Percentiles rank a stretch among this genome's conserved stretches.
Conservation (phyloP, 2,888 invertebrate species). For the Sinopyrophorus schimmeli region DNA sequence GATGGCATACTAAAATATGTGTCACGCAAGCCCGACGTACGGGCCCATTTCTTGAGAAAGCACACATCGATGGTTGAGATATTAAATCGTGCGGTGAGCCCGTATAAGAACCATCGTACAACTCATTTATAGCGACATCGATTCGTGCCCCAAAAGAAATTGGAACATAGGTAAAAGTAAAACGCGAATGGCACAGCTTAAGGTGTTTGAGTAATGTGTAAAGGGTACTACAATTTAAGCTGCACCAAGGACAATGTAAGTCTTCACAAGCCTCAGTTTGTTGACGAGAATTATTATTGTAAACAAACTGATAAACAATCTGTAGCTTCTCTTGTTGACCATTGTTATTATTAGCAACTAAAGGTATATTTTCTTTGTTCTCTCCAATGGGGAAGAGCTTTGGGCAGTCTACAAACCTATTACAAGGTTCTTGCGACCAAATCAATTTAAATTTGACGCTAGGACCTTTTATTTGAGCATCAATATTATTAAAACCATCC, state of each 20-base stretch:
- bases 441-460: conserved; percentile 81
- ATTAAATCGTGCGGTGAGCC: conserved; percentile 90
- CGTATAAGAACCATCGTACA: conserved; percentile 93
- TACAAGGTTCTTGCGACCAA: conserved; percentile 78
- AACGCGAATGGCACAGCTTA: conserved; percentile 90
- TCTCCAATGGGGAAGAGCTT: conserved; percentile 57
- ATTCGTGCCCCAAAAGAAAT: conserved; percentile 78
- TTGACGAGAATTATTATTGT: conserved; percentile 92
- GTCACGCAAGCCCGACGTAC: conserved; percentile 76
- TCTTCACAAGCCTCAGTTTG: conserved; percentile 95
- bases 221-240: conserved; percentile 82
- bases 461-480: conserved; percentile 78
- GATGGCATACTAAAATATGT: conserved; percentile 77
- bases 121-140: conserved; percentile 93
- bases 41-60: conserved; percentile 71
- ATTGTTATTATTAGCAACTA: conserved; percentile 45
- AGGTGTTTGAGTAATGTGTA: conserved; percentile 92
- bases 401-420: conserved; percentile 68
- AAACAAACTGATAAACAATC: conserved; percentile 94
- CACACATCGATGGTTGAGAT: conserved; percentile 70
- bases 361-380: conserved; percentile 53
- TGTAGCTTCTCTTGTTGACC: conserved; percentile 64
- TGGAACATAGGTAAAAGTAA: conserved; percentile 89
- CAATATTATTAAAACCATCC: conserved; percentile 59
- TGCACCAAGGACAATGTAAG: conserved; percentile 95